Evolutionary conservation across 2,888 invertebrate genomes (phyloP).

Genomic region (Blastobasis lacticolella): DNA sequence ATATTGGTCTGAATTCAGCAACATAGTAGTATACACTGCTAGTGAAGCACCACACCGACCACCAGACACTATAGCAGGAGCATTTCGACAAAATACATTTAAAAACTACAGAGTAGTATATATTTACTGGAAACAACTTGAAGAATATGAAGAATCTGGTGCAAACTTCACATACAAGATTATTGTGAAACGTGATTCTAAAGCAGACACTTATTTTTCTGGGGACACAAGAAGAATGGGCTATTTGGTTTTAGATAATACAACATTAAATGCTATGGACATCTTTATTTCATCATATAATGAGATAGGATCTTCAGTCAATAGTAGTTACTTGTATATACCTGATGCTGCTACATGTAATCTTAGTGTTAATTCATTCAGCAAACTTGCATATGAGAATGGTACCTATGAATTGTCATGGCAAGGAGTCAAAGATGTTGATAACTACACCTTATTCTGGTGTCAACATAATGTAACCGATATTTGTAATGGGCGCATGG

Average conservation of each 20-base stretch:
- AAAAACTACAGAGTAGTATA: conserved; percentile 75
- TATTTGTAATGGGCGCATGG: conserved; percentile 72
- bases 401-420: conserved; percentile 84
- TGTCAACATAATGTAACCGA: conserved; percentile 68
- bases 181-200: conserved; percentile 41
- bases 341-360: conserved; percentile 54
- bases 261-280: conserved; percentile 52
- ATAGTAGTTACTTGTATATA: conserved; percentile 74
- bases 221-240: conserved; percentile 73
- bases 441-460: conserved; percentile 89
- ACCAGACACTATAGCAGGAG: conserved; percentile 81
- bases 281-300: conserved; percentile 78
- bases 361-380: conserved; percentile 73
- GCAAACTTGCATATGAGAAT: conserved; percentile 82
- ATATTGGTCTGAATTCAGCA: conserved; percentile 82
- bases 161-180: conserved; percentile 82
- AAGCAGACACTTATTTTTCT: conserved; percentile 42
- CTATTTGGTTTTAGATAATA: conserved; percentile 74
- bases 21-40: conserved; percentile 75
- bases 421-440: conserved; percentile 74
- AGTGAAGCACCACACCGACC: conserved; percentile 77
- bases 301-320: conserved; percentile 70
- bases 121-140: conserved; percentile 87
- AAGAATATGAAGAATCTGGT: conserved; percentile 80
- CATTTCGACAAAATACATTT: conserved; percentile 78